These are phyloP conservation scores for Ranitomeya imitator DNA, from an alignment of 2,113 vertebrate species.

Conservation along the genomic window DNA sequence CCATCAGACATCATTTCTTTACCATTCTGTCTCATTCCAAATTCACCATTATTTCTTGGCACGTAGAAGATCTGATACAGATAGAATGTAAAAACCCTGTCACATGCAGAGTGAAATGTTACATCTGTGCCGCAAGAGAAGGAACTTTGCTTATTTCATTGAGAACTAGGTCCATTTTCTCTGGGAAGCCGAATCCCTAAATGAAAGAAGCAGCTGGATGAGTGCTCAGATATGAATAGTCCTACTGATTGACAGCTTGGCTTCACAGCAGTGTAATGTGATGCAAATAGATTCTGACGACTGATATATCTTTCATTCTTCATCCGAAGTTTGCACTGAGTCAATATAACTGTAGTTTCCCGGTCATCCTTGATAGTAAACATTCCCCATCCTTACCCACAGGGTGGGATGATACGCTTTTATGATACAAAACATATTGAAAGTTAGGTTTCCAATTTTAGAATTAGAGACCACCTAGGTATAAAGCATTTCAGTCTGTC, in stretches of 20 bases:
- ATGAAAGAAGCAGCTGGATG: conserved; percentile 34
- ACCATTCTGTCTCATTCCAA: conserved; percentile 37
- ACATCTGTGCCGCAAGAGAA: conserved; percentile 30
- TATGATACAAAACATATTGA: conserved; percentile 8
- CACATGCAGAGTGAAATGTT: conserved; percentile 19
- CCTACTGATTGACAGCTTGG: conserved; percentile 10
- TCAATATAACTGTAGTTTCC: not conserved
- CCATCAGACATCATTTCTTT: not conserved
- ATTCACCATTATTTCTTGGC: conserved; percentile 31
- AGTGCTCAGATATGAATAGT: not conserved
- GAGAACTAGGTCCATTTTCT: conserved; percentile 5
- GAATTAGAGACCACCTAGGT: not conserved
- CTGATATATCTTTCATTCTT: conserved; percentile 2
- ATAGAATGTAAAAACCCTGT: conserved; percentile 35
- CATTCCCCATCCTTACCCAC: not conserved
- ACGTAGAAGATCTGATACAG: not conserved
- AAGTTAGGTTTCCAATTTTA: not conserved
- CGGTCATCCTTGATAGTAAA: not conserved
- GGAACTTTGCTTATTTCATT: conserved; percentile 2
- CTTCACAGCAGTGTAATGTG: not conserved
- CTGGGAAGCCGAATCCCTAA: not conserved
- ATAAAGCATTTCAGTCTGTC: not conserved
- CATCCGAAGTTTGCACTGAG: not conserved
- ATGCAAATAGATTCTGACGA: conserved; percentile 25
- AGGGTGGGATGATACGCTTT: not conserved